phyloP scores from a whole-genome alignment of 2,113 vertebrate genomes.

The Callipepla californica region DNA sequence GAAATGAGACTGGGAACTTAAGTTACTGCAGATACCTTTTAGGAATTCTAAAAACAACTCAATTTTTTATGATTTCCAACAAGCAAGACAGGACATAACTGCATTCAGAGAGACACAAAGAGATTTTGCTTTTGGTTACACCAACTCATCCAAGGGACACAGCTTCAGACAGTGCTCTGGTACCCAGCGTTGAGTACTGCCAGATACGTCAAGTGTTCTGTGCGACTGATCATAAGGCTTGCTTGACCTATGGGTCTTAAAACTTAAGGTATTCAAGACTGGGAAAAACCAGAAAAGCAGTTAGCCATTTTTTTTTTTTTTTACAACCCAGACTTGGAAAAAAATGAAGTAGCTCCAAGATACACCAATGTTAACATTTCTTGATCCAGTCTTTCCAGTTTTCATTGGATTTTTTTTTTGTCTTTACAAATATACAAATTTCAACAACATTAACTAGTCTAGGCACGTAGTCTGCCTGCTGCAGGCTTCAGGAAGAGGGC shows the following conservation, averaged over 20 bases:
- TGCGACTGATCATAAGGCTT: fast-evolving
- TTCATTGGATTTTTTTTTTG: not conserved
- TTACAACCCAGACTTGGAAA: not conserved
- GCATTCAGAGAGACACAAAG: not conserved
- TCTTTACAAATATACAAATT: not conserved
- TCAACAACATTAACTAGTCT: not conserved
- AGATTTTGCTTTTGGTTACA: not conserved
- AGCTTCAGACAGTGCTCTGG: not conserved
- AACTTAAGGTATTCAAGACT: not conserved
- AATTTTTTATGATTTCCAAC: not conserved
- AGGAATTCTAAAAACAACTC: not conserved
- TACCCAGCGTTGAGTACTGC: not conserved
- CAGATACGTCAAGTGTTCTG: not conserved
- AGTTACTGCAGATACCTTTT: not conserved
- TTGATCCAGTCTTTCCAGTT: not conserved
- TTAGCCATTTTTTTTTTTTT: not conserved
- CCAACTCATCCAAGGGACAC: not conserved
- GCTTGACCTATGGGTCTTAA: not conserved
- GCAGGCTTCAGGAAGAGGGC: not conserved
- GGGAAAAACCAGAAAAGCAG: not conserved
- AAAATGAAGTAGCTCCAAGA: not conserved
- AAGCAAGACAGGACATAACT: not conserved
- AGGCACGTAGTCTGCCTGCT: not conserved
- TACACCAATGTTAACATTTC: not conserved
- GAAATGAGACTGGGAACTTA: not conserved